Evolutionary conservation across 2,888 invertebrate species (phyloP).

Genomic region (Erannis defoliaria): DNA sequence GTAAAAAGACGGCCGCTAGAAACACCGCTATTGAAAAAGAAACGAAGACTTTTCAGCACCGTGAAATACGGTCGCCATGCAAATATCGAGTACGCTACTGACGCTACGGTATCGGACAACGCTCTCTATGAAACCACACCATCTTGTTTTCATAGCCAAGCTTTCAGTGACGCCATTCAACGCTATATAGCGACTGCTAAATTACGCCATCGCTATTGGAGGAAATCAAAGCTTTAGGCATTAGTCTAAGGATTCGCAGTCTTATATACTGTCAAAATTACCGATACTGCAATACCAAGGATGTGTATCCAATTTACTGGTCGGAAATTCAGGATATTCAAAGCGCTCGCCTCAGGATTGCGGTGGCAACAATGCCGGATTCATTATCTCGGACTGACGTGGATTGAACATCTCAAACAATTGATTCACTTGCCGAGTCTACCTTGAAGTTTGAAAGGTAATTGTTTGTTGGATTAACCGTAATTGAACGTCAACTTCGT

Average conservation of each 20-base stretch:
- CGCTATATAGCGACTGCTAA: too few relatives aligned
- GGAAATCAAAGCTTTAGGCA: too few relatives aligned
- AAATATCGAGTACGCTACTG: too few relatives aligned
- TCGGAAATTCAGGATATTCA: slow-evolving; percentile 47
- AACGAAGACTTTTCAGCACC: too few relatives aligned
- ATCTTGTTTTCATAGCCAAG: too few relatives aligned
- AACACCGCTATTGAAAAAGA: too few relatives aligned
- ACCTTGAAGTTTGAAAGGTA: slow-evolving; percentile 24
- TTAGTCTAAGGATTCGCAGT: background rate
- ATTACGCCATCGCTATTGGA: too few relatives aligned
- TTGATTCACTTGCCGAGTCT: slow-evolving; percentile 31
- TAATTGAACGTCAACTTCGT: slow-evolving; percentile 22
- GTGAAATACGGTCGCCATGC: too few relatives aligned
- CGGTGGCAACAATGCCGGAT: slow-evolving; percentile 53
- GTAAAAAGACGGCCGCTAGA: too few relatives aligned
- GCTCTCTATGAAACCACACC: too few relatives aligned
- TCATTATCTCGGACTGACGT: slow-evolving; percentile 57
- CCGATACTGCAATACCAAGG: slow-evolving; percentile 23
- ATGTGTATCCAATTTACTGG: slow-evolving; percentile 65
- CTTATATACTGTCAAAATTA: slow-evolving; percentile 12
- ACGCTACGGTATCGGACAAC: too few relatives aligned
- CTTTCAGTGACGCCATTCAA: too few relatives aligned
- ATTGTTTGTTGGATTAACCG: slow-evolving; percentile 24
- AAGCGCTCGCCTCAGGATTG: slow-evolving; percentile 52
- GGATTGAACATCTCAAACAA: slow-evolving; percentile 50